A percentile compares a stretch with the other conserved stretches of the same genome.
These are phyloP conservation scores for Cyrtonyx montezumae DNA, from an alignment of 2,113 vertebrate species.

Conservation along the genomic window DNA sequence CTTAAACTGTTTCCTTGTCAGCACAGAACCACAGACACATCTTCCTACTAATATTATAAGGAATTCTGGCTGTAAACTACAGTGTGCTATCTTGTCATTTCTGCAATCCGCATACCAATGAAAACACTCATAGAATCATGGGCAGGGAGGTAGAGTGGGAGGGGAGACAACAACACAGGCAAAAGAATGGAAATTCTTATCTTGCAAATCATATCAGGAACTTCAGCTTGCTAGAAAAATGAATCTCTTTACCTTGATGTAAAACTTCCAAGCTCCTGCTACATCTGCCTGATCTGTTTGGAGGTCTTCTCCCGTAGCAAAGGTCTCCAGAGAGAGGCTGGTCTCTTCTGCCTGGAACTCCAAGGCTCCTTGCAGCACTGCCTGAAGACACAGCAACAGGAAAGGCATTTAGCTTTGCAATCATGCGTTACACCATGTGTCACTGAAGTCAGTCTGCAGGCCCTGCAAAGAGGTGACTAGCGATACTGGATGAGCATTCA, in stretches of 20 bases:
- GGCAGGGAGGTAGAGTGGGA: too few species aligned
- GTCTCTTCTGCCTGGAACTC: not conserved
- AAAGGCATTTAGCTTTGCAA: not conserved
- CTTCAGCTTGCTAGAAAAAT: not conserved
- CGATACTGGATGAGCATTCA: not conserved
- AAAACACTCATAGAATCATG: not conserved
- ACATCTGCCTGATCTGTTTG: not conserved
- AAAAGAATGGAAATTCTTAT: not conserved
- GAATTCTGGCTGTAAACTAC: not conserved
- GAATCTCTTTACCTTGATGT: not conserved
- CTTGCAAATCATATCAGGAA: not conserved
- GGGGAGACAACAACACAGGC: too few species aligned
- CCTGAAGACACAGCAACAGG: constrained; percentile 34
- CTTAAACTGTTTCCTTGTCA: constrained; percentile 6
- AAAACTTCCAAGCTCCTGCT: not conserved
- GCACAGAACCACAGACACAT: not conserved
- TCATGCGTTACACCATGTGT: accelerated
- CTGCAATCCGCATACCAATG: not conserved
- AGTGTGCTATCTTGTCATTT: not conserved
- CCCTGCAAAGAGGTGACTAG: not conserved
- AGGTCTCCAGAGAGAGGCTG: not conserved
- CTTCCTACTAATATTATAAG: not conserved
- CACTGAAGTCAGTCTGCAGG: not conserved
- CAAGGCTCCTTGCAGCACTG: not conserved
- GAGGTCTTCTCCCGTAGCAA: not conserved